These are phyloP conservation scores for Tapirus indicus DNA, from an alignment of 2,797 vertebrate species.

Conservation along the genomic window DNA sequence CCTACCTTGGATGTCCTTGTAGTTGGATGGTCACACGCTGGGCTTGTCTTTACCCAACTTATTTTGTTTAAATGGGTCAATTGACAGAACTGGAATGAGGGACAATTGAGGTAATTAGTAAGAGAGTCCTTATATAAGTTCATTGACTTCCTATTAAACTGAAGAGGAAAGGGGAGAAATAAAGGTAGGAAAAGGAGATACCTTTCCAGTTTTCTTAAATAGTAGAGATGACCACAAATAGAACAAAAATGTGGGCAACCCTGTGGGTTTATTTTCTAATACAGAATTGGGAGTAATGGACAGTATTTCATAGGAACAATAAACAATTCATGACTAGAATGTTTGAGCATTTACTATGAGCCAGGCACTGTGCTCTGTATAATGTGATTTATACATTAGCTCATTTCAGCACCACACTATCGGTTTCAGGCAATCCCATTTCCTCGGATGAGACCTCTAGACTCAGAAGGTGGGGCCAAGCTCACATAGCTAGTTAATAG, in stretches of 20 bases:
- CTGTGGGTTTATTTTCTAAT: neutral
- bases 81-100: neutral
- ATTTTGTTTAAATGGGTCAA: neutral
- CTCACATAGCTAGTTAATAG: neutral
- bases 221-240: neutral
- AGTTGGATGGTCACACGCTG: neutral
- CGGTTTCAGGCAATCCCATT: neutral
- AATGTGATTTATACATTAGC: neutral
- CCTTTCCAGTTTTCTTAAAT: neutral
- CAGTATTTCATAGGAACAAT: neutral
- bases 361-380: neutral
- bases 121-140: neutral
- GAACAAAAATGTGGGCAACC: neutral
- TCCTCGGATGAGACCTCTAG: neutral
- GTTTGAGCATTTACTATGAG: neutral
- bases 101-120: neutral
- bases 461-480: neutral
- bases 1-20: neutral
- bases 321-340: neutral
- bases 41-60: neutral
- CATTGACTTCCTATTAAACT: neutral
- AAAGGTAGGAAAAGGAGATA: neutral
- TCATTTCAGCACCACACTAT: neutral
- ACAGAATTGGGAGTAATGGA: neutral
- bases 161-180: neutral